Evolutionary conservation across 2,888 invertebrate species (phyloP).

Genomic region (Trachelus stipa): DNA sequence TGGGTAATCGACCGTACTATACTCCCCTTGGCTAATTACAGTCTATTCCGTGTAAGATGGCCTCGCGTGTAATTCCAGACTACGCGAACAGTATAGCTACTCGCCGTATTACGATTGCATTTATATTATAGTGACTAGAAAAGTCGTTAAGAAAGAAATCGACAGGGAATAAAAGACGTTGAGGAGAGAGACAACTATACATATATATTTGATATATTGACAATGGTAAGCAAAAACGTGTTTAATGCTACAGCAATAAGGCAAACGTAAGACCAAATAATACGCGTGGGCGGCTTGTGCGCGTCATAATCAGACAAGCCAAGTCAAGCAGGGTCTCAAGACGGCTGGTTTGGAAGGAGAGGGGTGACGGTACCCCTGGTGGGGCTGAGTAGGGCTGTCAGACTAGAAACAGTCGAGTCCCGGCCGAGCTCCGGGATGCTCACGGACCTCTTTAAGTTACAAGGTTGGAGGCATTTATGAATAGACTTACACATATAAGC

Average conservation of each 20-base stretch:
- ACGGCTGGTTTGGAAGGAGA: not conserved
- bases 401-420: slow-evolving; percentile 23
- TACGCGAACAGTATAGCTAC: not conserved
- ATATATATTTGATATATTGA: not conserved
- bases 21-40: not conserved
- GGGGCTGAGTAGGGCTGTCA: slow-evolving; percentile 11
- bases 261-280: not conserved
- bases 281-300: slow-evolving; percentile 12
- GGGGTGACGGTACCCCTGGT: not conserved
- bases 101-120: not conserved
- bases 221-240: not conserved
- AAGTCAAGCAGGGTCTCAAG: slow-evolving; percentile 5
- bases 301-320: slow-evolving; percentile 16
- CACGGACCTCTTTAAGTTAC: not conserved
- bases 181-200: not conserved
- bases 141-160: not conserved
- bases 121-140: not conserved
- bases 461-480: not conserved
- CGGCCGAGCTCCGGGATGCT: slow-evolving; percentile 23
- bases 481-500: not conserved
- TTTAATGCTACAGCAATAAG: not conserved
- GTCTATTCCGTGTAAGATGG: not conserved
- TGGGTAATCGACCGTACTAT: not conserved
- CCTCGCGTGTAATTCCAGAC: not conserved
- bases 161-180: not conserved